Percentiles rank a stretch among this genome's conserved stretches.
Conservation (phyloP, 37 sponge, comb jelly and placozoan genomes). For the Spongilla lacustris region DNA sequence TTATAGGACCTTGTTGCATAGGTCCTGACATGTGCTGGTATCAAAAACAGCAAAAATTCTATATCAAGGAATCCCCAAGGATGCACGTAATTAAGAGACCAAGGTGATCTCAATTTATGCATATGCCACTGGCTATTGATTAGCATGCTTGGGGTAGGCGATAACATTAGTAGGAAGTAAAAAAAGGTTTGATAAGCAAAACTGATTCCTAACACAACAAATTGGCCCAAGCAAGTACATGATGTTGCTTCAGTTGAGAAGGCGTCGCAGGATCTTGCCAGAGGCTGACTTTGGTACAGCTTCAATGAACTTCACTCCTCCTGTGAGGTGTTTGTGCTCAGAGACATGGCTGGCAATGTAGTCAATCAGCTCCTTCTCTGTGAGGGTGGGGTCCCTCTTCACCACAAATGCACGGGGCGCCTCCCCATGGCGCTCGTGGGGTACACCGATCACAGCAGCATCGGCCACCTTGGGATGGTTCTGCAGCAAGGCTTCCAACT, state of each 20-base stretch:
- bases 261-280: slow-evolving; percentile 84
- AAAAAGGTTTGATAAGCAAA: no score
- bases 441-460: slow-evolving; percentile 85
- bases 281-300: slow-evolving; percentile 83
- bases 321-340: slow-evolving; percentile 73
- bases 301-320: slow-evolving; percentile 80
- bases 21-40: no score
- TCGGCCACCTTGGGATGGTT: slow-evolving; percentile 83
- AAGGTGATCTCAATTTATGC: no score
- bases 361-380: slow-evolving; percentile 60
- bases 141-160: no score
- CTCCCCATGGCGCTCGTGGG: slow-evolving; percentile 83
- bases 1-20: no score
- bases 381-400: slow-evolving; percentile 43
- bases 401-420: slow-evolving; percentile 91
- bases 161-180: no score
- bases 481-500: slow-evolving; percentile 81
- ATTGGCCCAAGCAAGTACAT: neutral
- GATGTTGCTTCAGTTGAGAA: slow-evolving; percentile 8
- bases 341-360: slow-evolving; percentile 64
- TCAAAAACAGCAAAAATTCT: no score
- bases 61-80: no score
- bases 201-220: no score
- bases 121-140: no score
- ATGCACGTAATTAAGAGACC: no score